These are phyloP conservation scores for Brachyrhaphis roseni DNA, from an alignment of 2,797 vertebrate species.

Conservation along the genomic window DNA sequence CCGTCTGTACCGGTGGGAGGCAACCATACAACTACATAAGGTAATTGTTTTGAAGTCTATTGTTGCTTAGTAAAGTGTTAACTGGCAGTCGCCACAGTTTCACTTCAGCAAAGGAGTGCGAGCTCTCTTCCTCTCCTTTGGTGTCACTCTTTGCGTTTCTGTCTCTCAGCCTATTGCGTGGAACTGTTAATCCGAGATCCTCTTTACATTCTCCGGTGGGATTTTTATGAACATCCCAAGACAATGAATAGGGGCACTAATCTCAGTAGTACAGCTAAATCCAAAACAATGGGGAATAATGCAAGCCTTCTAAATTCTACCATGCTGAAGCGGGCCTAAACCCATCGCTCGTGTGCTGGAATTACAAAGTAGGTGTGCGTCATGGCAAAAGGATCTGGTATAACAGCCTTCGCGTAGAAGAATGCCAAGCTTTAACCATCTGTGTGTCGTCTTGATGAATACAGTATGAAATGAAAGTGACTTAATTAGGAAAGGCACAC, in stretches of 20 bases:
- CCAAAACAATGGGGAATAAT: slow-evolving; percentile 83
- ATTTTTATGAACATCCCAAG: slow-evolving; percentile 85
- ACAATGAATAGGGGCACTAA: slow-evolving; percentile 84
- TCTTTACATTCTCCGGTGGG: slow-evolving; percentile 82
- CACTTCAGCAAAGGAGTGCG: slow-evolving; percentile 55
- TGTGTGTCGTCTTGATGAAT: slow-evolving; percentile 66
- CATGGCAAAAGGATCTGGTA: slow-evolving; percentile 79
- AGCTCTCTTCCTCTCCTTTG: slow-evolving; percentile 37
- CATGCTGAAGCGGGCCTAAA: slow-evolving; percentile 80
- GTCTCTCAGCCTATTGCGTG: slow-evolving; percentile 70
- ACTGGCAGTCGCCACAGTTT: slow-evolving; percentile 67
- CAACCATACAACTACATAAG: slow-evolving; percentile 70
- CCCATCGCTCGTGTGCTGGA: slow-evolving; percentile 79
- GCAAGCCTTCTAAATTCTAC: slow-evolving; percentile 77
- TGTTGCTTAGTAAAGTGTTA: slow-evolving; percentile 67
- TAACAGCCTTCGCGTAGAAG: slow-evolving; percentile 73
- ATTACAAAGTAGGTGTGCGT: slow-evolving; percentile 81
- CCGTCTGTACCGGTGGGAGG: slow-evolving; percentile 75
- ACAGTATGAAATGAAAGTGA: slow-evolving; percentile 68
- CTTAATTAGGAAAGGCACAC: slow-evolving; percentile 77
- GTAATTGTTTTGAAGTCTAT: slow-evolving; percentile 77
- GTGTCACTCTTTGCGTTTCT: slow-evolving; percentile 33
- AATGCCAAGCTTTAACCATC: slow-evolving; percentile 77
- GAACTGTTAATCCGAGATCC: slow-evolving; percentile 85
- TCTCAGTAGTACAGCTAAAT: slow-evolving; percentile 86